Conservation (phyloP, 2,888 invertebrate genomes). For the Erpobdella octoculata region DNA sequence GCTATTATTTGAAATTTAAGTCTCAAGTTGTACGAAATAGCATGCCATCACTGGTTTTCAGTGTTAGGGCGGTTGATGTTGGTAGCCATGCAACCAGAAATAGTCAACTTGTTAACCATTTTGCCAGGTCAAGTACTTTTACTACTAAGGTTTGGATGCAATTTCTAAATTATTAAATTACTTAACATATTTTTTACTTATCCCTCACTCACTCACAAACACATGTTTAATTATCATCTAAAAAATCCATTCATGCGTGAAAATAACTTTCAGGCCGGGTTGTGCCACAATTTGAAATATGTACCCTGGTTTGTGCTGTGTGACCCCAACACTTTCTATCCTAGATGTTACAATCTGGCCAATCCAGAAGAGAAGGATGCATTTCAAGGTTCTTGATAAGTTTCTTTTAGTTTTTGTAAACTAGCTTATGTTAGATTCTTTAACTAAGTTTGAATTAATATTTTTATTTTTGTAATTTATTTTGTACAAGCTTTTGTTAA, state of each 20-base stretch:
- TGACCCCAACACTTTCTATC: constrained; percentile 70
- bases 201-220: background rate
- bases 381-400: constrained; percentile 39
- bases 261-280: constrained; percentile 40
- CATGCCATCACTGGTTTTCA: constrained; percentile 77
- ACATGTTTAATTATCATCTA: background rate
- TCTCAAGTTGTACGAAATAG: constrained; percentile 49
- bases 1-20: constrained; percentile 16
- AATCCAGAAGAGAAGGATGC: constrained; percentile 40
- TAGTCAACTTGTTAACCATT: constrained; percentile 69
- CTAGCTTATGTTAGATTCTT: no score
- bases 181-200: background rate
- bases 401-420: no score
- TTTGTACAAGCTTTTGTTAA: no score
- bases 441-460: no score
- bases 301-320: constrained; percentile 40
- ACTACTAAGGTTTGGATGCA: constrained; percentile 86
- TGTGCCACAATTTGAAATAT: constrained; percentile 39
- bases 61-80: constrained; percentile 69
- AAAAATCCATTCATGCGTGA: background rate
- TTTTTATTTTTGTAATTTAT: no score
- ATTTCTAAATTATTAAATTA: background rate
- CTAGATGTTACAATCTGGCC: constrained; percentile 70
- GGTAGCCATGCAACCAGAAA: constrained; percentile 64
- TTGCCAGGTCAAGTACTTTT: constrained; percentile 70